Base-by-base conservation (phyloP, 2,113 vertebrate genomes). In the Speoplatyrhinus poulsoni region DNA sequence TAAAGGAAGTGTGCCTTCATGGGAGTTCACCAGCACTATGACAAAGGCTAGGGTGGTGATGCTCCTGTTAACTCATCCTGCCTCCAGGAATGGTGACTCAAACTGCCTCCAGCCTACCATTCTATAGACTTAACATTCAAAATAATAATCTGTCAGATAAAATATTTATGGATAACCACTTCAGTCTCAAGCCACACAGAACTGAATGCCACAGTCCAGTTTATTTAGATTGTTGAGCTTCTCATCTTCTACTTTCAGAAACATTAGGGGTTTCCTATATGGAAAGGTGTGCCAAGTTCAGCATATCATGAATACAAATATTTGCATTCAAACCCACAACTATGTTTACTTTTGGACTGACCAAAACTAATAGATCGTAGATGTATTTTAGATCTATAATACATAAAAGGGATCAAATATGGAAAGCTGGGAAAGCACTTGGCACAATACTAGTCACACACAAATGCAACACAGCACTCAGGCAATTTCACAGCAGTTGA, bases 301-400 rank as follows among this genome's bases (percentile, higher is more conserved):
- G 80, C 72, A 76, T 36, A 78, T 67, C 50, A 50, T 36, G n/a
- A 72, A 74, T 63, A 46, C 72, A 82, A 75, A 70, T 59, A 61
- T 79, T 64, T 66, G 13, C 47, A 26, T 63, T 33, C 12, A 76
- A 69, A 80, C 47, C 47, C 60, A 57, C 59, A 57, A 26, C 19
- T 19, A 1, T 19, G 19, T 19, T 19, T 19, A 19, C 26, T 26
- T 26, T 41, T 41, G 36, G 5, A 8, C 7, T 5, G 36, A 41
- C 36, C 52, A 53, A 53, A 53, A 53, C 52, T 53, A 15, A 53
- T 53, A 52, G 13, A 15, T 53, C 15, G 13, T 41, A 41, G 36
- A n/a, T 13, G 2, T 13, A 6, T 6, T n/a, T 53, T 53, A 12
- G 6, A 13, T 53, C 15, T n/a, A 52, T 52, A 52, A 52, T 52